phyloP scores from a whole-genome alignment of 2,888 invertebrate species.

The Sminthurinus aureus region DNA sequence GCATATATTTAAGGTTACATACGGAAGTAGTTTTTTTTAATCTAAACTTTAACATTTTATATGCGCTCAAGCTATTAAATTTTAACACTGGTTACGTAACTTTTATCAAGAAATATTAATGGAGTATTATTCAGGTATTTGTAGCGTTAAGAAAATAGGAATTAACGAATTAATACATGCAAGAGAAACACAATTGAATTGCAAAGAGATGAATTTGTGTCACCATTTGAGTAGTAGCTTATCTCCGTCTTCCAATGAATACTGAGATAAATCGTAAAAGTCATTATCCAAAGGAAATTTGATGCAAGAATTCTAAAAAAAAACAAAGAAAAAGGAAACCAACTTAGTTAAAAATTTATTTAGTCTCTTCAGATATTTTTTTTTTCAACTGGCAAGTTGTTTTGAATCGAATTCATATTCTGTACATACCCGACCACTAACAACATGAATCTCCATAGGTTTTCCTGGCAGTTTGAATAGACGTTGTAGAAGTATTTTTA shows the following conservation, averaged over 20 bases:
- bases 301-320: conserved; percentile 68
- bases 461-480: conserved; percentile 69
- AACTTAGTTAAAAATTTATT: too few relatives aligned
- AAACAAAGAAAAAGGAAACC: conserved; percentile 60
- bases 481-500: conserved; percentile 80
- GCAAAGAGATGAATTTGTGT: conserved; percentile 45
- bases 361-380: too few relatives aligned
- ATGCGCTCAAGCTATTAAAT: too few relatives aligned
- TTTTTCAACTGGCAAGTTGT: too few relatives aligned
- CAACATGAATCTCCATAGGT: conserved; percentile 64
- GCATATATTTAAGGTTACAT: too few relatives aligned
- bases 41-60: too few relatives aligned
- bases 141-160: background rate
- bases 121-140: background rate
- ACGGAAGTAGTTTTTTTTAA: too few relatives aligned
- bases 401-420: background rate
- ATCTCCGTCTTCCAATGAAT: conserved; percentile 85
- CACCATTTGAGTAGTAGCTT: conserved; percentile 75
- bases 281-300: conserved; percentile 81
- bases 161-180: background rate
- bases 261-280: conserved; percentile 82
- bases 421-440: conserved; percentile 60
- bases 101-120: too few relatives aligned
- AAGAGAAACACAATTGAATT: background rate
- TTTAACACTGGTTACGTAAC: too few relatives aligned